phyloP scores from a whole-genome alignment of 2,113 vertebrate species.

The Passer montanus region DNA sequence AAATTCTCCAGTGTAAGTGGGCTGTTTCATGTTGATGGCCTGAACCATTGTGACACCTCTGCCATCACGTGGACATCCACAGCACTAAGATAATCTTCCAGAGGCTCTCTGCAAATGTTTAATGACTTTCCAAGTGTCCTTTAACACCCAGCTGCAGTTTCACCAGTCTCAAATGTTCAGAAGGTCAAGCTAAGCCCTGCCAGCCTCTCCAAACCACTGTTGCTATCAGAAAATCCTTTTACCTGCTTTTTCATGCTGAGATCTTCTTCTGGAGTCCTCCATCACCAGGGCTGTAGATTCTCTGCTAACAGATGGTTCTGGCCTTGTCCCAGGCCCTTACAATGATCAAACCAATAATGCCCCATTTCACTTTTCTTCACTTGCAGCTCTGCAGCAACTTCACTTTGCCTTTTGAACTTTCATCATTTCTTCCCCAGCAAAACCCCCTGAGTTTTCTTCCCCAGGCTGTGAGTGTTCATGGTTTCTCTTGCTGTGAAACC shows the following conservation, averaged over 20 bases:
- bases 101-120: background rate
- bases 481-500: background rate
- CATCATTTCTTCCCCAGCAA: background rate
- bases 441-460: background rate
- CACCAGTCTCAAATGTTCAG: background rate
- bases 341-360: background rate
- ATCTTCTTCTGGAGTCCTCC: background rate
- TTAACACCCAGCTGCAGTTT: background rate
- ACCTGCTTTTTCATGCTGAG: background rate
- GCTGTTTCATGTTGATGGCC: background rate
- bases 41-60: background rate
- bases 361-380: background rate
- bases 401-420: background rate
- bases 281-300: background rate
- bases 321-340: background rate
- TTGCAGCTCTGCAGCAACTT: background rate
- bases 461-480: background rate
- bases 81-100: rapidly evolving
- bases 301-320: background rate
- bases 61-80: background rate
- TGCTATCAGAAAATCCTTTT: background rate
- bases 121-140: background rate
- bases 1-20: background rate
- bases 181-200: background rate
- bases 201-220: background rate